These are phyloP conservation scores for Calcarius lapponicus DNA, from an alignment of 2,797 vertebrate species.

Conservation along the genomic window DNA sequence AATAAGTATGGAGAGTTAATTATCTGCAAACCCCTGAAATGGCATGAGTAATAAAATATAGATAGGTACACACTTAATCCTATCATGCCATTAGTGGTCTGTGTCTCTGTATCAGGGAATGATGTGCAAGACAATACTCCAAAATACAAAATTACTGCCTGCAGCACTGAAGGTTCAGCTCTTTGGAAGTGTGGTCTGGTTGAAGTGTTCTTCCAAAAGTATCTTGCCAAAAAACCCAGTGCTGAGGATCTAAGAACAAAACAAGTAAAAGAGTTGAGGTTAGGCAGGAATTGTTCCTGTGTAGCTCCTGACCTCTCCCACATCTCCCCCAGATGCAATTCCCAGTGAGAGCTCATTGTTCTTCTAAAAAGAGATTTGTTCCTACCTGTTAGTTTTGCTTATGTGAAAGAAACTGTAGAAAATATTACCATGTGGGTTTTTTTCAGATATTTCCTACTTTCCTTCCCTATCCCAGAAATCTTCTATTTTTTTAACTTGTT, in stretches of 20 bases:
- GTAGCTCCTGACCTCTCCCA: neutral
- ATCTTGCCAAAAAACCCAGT: neutral
- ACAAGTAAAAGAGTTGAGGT: neutral
- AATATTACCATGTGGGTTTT: neutral
- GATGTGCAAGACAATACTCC: neutral
- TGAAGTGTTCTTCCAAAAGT: neutral
- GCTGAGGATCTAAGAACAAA: neutral
- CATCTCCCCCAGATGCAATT: neutral
- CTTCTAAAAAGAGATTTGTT: neutral
- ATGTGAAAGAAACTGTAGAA: neutral
- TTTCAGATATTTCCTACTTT: neutral
- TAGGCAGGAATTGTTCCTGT: neutral
- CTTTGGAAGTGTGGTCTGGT: neutral
- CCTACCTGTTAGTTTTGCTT: neutral
- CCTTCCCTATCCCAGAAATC: neutral
- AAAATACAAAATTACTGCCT: neutral
- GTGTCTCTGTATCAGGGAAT: neutral
- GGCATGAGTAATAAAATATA: constrained; percentile 21
- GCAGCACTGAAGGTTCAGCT: neutral
- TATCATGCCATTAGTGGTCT: neutral
- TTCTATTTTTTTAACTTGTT: neutral
- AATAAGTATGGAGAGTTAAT: constrained; percentile 32
- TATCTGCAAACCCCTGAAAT: neutral
- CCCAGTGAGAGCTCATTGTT: neutral
- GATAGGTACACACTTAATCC: neutral